Base-by-base conservation (phyloP, 1,140 invertebrate species). In the Euwallacea similis region DNA sequence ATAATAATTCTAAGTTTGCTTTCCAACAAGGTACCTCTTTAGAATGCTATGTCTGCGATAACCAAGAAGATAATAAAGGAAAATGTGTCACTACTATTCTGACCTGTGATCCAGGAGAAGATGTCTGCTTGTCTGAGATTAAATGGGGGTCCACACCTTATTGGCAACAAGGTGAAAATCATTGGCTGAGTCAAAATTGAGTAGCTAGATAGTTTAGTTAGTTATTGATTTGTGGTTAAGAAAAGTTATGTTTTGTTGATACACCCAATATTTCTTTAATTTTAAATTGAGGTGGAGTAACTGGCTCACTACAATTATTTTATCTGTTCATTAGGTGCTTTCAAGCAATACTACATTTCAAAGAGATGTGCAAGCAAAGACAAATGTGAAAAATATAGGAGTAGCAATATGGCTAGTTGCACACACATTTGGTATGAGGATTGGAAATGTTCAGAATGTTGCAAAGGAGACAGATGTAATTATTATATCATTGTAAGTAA, bases 371-470 rank as follows among this genome's bases (percentile, higher is more conserved):
- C 94, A 11, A 91, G 89, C 9, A 90, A 90, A 80, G 86, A 88
- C 7, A 85, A 90, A 66, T 99, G 97, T 82, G 88, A 91, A 65
- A 82, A 83, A 69, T 87, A 87, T 66, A 85, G 91, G 74, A 85
- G 84, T 62, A 83, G 84, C 16, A 89, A 89, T 73, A 93, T 93
- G 87, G 83, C 85, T 10, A 86, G 88, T 72, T 99, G 97, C 80
- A 95, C 95, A 15, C 89, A 97, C 79, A 95, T 99, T 78, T 98
- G 95, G 95, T 99, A 98, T 78, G 90, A 96, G 79, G 97, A 99
- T 84, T 99, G 97, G 97, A 89, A 91, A 72, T 99, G 97, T 85
- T 92, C 93, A 0, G 96, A 98, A 82, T 99, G 97, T 83, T 99
- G 97, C 82, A 90, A 92, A 78, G 97, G 97, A 54, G 97, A 99